A percentile compares a stretch with the other conserved stretches of the same genome.
These are phyloP conservation scores for Sebastes dallii DNA, from an alignment of 2,797 vertebrate genomes.

Conservation along the genomic window DNA sequence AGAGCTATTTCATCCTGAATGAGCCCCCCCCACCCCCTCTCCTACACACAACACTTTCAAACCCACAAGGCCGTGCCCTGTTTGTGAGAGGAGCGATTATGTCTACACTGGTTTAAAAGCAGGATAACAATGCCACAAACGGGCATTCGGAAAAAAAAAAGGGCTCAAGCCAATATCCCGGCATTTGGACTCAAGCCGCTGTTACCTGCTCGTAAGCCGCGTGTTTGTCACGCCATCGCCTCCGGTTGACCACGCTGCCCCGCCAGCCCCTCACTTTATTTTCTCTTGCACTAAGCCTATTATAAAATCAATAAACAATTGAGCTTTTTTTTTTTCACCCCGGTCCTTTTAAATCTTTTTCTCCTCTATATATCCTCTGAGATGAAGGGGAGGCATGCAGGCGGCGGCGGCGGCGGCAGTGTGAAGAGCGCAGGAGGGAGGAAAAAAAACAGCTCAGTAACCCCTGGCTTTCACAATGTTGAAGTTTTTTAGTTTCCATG, in stretches of 20 bases:
- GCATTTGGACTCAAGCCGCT: constrained; percentile 70
- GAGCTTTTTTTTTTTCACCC: constrained; percentile 70
- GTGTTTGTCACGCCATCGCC: constrained; percentile 80
- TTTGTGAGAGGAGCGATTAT: constrained; percentile 74
- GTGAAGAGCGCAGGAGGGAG: constrained; percentile 15
- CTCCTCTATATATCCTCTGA: constrained; percentile 85
- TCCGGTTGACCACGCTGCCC: constrained; percentile 75
- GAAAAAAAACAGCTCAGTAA: constrained; percentile 42
- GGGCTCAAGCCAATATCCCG: constrained; percentile 72
- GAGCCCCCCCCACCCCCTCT: too few relatives aligned
- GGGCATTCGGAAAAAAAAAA: constrained; percentile 47
- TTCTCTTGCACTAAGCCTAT: constrained; percentile 86
- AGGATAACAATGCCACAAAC: constrained; percentile 71
- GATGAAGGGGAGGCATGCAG: constrained; percentile 73
- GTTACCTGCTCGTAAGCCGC: constrained; percentile 78
- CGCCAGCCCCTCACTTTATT: constrained; percentile 82
- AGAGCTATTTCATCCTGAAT: constrained; percentile 41
- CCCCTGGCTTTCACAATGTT: constrained; percentile 32
- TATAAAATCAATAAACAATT: constrained; percentile 92
- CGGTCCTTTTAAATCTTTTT: constrained; percentile 83
- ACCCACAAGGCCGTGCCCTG: constrained; percentile 66
- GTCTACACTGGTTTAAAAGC: constrained; percentile 71
- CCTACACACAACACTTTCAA: constrained; percentile 17
- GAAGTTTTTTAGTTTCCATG: constrained; percentile 42
- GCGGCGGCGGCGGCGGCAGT: constrained; percentile 41